These are phyloP conservation scores for Schizaphis graminum DNA, from an alignment of 2,888 invertebrate genomes.

Conservation along the genomic window DNA sequence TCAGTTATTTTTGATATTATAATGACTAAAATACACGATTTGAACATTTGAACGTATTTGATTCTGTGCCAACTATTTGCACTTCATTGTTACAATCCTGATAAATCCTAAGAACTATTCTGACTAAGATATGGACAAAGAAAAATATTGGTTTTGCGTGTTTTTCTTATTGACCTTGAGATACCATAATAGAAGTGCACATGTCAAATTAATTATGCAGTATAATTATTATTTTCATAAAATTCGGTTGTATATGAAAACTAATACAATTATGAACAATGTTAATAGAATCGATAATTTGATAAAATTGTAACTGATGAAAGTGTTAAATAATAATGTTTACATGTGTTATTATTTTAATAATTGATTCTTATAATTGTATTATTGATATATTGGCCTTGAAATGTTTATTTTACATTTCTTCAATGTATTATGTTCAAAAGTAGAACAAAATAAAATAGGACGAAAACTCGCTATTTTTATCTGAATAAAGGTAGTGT, in stretches of 20 bases:
- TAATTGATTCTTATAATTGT: background rate
- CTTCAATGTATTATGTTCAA: background rate
- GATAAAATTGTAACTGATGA: background rate
- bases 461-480: slow-evolving; percentile 31
- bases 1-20: slow-evolving; percentile 52
- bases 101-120: slow-evolving; percentile 41
- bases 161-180: slow-evolving; percentile 57
- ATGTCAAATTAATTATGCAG: slow-evolving; percentile 17
- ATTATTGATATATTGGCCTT: background rate
- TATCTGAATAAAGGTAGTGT: slow-evolving; percentile 44
- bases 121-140: slow-evolving; percentile 60
- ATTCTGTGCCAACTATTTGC: slow-evolving; percentile 61
- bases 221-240: slow-evolving; percentile 42
- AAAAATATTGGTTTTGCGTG: slow-evolving; percentile 51
- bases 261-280: background rate
- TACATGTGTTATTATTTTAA: background rate
- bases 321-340: background rate
- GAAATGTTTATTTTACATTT: background rate
- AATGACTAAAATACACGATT: slow-evolving; percentile 48
- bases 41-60: slow-evolving; percentile 46
- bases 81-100: slow-evolving; percentile 55
- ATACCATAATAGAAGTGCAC: slow-evolving; percentile 47
- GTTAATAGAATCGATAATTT: background rate
- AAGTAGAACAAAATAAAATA: slow-evolving; percentile 29
- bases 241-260: background rate